phyloP scores from a whole-genome alignment of 2,113 vertebrate genomes.

The Rhynchomys soricoides region DNA sequence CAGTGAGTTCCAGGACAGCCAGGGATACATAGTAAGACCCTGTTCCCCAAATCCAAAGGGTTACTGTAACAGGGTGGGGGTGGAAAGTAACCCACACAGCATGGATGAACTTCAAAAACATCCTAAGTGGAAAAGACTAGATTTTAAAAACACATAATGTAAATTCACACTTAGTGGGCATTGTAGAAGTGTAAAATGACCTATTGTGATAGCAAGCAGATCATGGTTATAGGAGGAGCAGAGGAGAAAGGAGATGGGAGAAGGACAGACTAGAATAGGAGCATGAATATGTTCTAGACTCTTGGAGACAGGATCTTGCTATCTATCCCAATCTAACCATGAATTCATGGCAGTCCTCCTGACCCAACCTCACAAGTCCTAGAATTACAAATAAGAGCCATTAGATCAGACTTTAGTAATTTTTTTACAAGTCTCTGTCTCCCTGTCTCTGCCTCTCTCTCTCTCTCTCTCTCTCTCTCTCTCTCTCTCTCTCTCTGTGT shows the following conservation, averaged over 20 bases:
- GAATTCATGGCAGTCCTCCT: background rate
- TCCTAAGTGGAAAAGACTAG: background rate
- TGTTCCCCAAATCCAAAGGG: background rate
- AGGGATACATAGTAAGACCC: background rate
- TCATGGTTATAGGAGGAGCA: background rate
- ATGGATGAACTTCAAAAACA: background rate
- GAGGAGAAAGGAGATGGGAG: background rate
- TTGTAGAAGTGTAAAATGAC: background rate
- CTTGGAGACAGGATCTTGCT: background rate
- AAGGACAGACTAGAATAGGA: background rate
- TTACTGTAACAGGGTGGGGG: background rate
- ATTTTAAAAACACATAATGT: background rate
- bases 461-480: too few relatives aligned
- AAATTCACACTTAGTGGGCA: background rate
- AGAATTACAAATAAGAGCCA: background rate
- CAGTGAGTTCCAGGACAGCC: background rate
- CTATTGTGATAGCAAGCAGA: background rate
- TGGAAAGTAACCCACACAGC: background rate
- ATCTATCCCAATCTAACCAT: background rate
- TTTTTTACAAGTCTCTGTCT: background rate
- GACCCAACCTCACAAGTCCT: background rate
- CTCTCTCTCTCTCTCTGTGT: background rate
- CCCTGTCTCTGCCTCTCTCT: background rate
- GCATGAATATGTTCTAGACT: background rate
- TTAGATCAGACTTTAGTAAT: background rate